Evolutionary conservation across 2,113 vertebrate species (phyloP), one percentile per base, ranked within the genome.

Genomic region (Syngnathoides biaculeatus): DNA sequence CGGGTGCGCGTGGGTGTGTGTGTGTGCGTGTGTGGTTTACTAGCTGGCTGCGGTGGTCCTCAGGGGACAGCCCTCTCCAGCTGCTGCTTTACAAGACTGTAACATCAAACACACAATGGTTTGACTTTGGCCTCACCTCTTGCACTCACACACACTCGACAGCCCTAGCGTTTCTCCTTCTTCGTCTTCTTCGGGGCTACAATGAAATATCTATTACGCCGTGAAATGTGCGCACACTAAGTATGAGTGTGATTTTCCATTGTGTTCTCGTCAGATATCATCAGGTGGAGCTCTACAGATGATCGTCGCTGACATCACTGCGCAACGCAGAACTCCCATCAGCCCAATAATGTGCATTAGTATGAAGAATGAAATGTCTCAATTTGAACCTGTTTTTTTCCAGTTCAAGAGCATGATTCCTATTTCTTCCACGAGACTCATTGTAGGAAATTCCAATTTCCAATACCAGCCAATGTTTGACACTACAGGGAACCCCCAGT

Each of bases 1-100:
- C 40, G 74, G 61, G 57, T 65, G 69, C 22, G 55, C 53, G 66
- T 27, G 53, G 24, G 43, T 67, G 65, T 15, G 65, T 67, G 65
- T 45, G 30, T 39, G 50, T 56, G 53, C 53, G 75, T 61, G 75
- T 80, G 75, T 78, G 85, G 82, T 89, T 89, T 88, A 90, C 84
- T 83, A 80, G 84, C 76, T 26, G 75, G 72, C 80, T 82, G 84
- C 52, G 71, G 85, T 84, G 84, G 82, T 82, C 86, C 81, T 84
- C 79, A 43, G 55, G 80, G 86, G 83, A 88, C 87, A 72, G 74
- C 84, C 85, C 86, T 84, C 80, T 88, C 84, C 89, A 89, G 89
- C 89, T 88, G 89, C 80, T 67, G 73, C 83, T 89, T 90, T 90
- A 89, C 83, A 86, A 87, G 84, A 84, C 73, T 83, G 75, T 84